Evolutionary conservation across 2,797 vertebrate genomes (phyloP).

Genomic region (Pempheris klunzingeri): DNA sequence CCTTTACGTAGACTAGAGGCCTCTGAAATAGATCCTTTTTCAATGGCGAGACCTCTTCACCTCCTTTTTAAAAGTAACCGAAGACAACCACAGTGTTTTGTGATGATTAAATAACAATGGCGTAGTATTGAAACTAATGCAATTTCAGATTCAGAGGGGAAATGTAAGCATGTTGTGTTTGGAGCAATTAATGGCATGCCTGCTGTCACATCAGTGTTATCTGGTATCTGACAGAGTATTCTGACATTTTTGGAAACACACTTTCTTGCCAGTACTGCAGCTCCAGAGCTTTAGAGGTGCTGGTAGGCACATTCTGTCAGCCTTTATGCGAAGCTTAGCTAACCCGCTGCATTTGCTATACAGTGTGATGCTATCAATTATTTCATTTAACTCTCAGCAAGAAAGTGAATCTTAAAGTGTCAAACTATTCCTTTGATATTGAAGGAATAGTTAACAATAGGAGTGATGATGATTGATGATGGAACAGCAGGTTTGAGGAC

Average conservation of each 20-base stretch:
- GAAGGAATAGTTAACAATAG: no score
- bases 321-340: background rate
- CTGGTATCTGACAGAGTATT: background rate
- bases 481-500: background rate
- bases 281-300: background rate
- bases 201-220: background rate
- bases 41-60: constrained; percentile 20
- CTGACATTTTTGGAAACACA: background rate
- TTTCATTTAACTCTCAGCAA: background rate
- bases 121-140: background rate
- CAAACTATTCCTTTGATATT: background rate
- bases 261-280: no score
- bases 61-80: constrained; percentile 13
- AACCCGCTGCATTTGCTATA: background rate
- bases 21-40: constrained; percentile 56
- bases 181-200: background rate
- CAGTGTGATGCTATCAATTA: background rate
- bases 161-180: background rate
- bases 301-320: background rate
- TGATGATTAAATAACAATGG: constrained; percentile 9
- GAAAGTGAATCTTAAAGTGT: background rate
- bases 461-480: no score
- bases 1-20: constrained; percentile 58
- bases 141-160: background rate
- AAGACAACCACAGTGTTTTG: constrained; percentile 4